Percentiles rank a stretch among this genome's conserved stretches.
These are phyloP conservation scores for Stenolophus ochropezus DNA, from an alignment of 2,888 invertebrate species.

Conservation along the genomic window DNA sequence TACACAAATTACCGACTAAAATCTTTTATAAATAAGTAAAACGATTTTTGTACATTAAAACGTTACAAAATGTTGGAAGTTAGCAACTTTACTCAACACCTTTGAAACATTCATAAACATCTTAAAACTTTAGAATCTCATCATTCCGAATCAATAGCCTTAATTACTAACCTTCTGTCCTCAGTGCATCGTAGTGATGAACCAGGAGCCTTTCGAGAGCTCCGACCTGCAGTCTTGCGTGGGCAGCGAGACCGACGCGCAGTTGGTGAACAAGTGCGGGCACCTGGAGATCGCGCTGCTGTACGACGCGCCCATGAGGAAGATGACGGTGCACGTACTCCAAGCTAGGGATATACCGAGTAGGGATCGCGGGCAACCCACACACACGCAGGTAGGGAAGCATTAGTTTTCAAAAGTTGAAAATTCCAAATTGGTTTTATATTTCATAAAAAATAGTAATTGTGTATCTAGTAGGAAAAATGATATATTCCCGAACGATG, in stretches of 20 bases:
- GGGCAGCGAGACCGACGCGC: slow-evolving; percentile 73
- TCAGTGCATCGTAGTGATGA: slow-evolving; percentile 76
- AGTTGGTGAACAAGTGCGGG: slow-evolving; percentile 79
- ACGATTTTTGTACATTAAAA: no score
- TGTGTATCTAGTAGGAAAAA: no score
- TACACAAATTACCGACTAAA: no score
- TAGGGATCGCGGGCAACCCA: slow-evolving; percentile 80
- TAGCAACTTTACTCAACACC: background rate
- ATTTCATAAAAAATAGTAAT: no score
- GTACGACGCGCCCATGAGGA: slow-evolving; percentile 92
- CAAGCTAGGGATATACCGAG: slow-evolving; percentile 89
- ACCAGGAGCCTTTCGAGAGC: slow-evolving; percentile 69
- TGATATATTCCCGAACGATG: no score
- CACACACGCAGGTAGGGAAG: slow-evolving; percentile 79
- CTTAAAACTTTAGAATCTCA: background rate
- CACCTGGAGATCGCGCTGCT: slow-evolving; percentile 90
- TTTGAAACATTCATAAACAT: background rate
- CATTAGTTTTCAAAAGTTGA: no score
- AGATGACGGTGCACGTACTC: slow-evolving; percentile 93
- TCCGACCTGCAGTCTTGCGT: slow-evolving; percentile 68
- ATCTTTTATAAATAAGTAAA: no score
- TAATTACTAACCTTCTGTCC: background rate
- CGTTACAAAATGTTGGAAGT: background rate
- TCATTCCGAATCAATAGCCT: background rate
- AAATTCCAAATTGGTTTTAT: no score